Percentiles rank a stretch among this genome's conserved stretches.
phyloP scores from a whole-genome alignment of 2,797 vertebrate species.

The Gymnoscopelus braueri region DNA sequence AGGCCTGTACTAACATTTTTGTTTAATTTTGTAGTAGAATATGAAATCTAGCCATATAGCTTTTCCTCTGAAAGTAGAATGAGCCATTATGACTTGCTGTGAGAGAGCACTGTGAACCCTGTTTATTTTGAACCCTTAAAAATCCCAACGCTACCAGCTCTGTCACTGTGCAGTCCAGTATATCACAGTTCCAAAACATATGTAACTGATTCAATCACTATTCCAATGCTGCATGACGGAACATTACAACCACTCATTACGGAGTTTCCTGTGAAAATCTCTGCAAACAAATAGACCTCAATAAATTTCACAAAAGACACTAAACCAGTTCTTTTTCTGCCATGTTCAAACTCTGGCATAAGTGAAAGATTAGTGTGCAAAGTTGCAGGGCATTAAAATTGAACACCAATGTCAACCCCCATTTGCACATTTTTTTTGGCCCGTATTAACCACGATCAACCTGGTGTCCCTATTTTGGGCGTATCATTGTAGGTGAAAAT shows the following conservation, averaged over 20 bases:
- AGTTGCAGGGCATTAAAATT: constrained; percentile 44
- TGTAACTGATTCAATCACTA: constrained; percentile 25
- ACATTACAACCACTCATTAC: constrained; percentile 16
- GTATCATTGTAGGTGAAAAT: too few species aligned
- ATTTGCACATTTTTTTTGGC: constrained; percentile 1
- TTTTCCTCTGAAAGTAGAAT: constrained; percentile 36
- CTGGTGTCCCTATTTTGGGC: too few species aligned
- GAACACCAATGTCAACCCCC: constrained; percentile 31
- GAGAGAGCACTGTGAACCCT: constrained; percentile 62
- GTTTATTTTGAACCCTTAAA: constrained; percentile 16
- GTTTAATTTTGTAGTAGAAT: constrained; percentile 30
- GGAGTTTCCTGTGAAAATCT: constrained; percentile 36
- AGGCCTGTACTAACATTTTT: neutral
- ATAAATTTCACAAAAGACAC: constrained; percentile 44
- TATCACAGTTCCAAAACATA: constrained; percentile 11
- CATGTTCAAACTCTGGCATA: constrained; percentile 23
- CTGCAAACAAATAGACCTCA: constrained; percentile 18
- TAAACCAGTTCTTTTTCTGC: constrained; percentile 40
- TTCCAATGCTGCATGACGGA: constrained; percentile 38
- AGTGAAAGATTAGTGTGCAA: constrained; percentile 31
- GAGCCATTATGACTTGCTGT: constrained; percentile 47
- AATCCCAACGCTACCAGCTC: constrained; percentile 50
- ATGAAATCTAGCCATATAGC: constrained; percentile 3
- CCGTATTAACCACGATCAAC: too few species aligned
- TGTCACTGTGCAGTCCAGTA: constrained; percentile 12